These are phyloP conservation scores for Scelioninae gen. 2 DNA, from an alignment of 2,888 invertebrate species.

Conservation along the genomic window DNA sequence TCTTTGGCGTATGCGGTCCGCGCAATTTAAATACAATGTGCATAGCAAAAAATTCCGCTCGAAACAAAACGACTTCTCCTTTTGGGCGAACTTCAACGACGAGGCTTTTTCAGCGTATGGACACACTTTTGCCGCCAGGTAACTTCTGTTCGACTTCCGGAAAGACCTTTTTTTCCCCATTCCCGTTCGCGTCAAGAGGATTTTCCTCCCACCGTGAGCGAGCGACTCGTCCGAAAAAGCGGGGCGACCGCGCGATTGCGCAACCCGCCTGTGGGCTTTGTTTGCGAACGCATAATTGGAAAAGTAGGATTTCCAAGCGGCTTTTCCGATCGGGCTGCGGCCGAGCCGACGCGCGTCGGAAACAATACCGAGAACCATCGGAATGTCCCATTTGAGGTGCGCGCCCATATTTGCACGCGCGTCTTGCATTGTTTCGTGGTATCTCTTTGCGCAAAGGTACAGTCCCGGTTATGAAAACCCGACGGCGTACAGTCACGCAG, in stretches of 20 bases:
- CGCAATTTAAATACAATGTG: too few relatives aligned
- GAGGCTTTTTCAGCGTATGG: too few relatives aligned
- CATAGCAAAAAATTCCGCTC: too few relatives aligned
- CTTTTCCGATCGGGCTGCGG: constrained; percentile 41
- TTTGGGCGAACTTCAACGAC: too few relatives aligned
- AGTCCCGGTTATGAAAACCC: constrained; percentile 64
- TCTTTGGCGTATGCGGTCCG: too few relatives aligned
- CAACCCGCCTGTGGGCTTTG: constrained; percentile 4
- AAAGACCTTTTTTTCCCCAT: too few relatives aligned
- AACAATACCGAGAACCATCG: constrained; percentile 73
- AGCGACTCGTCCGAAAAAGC: background rate
- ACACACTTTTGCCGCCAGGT: too few relatives aligned
- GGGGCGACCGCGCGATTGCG: constrained; percentile 6
- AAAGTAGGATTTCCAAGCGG: constrained; percentile 43
- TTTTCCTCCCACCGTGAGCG: too few relatives aligned
- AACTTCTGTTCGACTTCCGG: too few relatives aligned
- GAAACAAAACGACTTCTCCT: too few relatives aligned
- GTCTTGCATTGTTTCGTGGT: constrained; percentile 73
- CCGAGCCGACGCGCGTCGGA: constrained; percentile 53
- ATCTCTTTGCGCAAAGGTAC: constrained; percentile 71
- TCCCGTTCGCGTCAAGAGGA: too few relatives aligned
- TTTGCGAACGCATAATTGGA: constrained; percentile 37
- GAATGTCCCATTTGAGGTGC: constrained; percentile 74
- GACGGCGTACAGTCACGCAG: constrained; percentile 50
- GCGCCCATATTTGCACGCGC: constrained; percentile 73